These are phyloP conservation scores for Meloidogyne chitwoodi DNA, from an alignment of 1,140 invertebrate genomes.

Conservation along the genomic window DNA sequence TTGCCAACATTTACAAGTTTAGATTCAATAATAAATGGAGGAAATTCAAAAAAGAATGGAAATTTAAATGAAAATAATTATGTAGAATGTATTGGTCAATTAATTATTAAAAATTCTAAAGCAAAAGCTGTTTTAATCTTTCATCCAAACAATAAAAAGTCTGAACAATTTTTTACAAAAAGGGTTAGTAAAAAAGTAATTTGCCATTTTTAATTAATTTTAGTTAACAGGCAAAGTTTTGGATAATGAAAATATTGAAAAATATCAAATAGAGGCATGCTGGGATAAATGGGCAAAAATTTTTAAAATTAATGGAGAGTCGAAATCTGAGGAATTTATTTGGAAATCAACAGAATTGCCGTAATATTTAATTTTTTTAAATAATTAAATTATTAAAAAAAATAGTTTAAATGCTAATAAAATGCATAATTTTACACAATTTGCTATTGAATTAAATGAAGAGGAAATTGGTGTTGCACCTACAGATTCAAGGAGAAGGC, in stretches of 20 bases:
- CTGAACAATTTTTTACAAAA: not conserved
- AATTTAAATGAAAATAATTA: constrained; percentile 82
- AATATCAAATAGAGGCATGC: constrained; percentile 77
- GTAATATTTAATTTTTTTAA: constrained; percentile 1
- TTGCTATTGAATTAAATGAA: constrained; percentile 94
- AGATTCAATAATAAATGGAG: not conserved
- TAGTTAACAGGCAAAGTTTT: constrained; percentile 96
- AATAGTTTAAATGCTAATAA: constrained; percentile 64
- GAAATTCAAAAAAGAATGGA: constrained; percentile 82
- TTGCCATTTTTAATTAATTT: constrained; percentile 69
- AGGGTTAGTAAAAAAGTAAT: not conserved
- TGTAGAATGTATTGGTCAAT: constrained; percentile 65
- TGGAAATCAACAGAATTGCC: constrained; percentile 19
- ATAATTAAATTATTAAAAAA: not conserved
- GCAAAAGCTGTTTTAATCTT: constrained; percentile 60
- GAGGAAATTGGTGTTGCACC: constrained; percentile 80
- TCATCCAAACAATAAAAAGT: not conserved
- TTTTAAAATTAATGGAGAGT: not conserved
- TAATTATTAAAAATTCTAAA: constrained; percentile 74
- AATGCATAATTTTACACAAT: constrained; percentile 82
- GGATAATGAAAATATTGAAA: constrained; percentile 71
- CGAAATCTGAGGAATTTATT: not conserved
- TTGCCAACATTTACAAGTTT: not conserved
- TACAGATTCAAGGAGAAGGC: constrained; percentile 83
- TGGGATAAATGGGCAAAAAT: constrained; percentile 66